Conservation (phyloP, 2,888 invertebrate genomes). For the Leucoptera coffeella region DNA sequence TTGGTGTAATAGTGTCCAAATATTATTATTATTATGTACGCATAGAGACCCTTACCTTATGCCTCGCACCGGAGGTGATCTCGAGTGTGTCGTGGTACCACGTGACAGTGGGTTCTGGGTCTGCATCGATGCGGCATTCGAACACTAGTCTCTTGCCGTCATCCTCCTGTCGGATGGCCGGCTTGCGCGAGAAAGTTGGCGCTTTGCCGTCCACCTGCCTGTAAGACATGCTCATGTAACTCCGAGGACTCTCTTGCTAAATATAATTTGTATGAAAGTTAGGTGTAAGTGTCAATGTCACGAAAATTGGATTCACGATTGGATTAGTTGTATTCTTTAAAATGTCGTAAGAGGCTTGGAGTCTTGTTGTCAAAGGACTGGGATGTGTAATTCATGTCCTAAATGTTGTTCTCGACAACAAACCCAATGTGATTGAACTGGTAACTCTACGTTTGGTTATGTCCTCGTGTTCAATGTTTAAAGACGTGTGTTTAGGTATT, state of each 20-base stretch:
- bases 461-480: slow-evolving; percentile 4
- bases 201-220: slow-evolving; percentile 97
- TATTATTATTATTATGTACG: too few relatives aligned
- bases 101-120: slow-evolving; percentile 80
- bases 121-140: slow-evolving; percentile 91
- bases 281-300: too few relatives aligned
- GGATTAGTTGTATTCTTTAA: too few relatives aligned
- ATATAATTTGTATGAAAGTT: too few relatives aligned
- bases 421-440: too few relatives aligned
- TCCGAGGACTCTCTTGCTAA: slow-evolving; percentile 3
- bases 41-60: slow-evolving; percentile 83
- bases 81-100: slow-evolving; percentile 87
- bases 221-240: slow-evolving; percentile 8
- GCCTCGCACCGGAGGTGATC: slow-evolving; percentile 76
- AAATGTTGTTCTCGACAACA: too few relatives aligned
- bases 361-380: too few relatives aligned
- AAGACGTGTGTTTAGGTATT: slow-evolving; percentile 3
- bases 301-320: too few relatives aligned
- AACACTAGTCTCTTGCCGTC: slow-evolving; percentile 90
- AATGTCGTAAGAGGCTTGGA: too few relatives aligned
- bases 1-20: too few relatives aligned
- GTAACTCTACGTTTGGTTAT: too few relatives aligned
- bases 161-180: slow-evolving; percentile 94
- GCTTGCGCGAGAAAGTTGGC: slow-evolving; percentile 96
- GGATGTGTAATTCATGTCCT: too few relatives aligned